Conservation (phyloP, 2,888 invertebrate species). For the Xanthia togata region DNA sequence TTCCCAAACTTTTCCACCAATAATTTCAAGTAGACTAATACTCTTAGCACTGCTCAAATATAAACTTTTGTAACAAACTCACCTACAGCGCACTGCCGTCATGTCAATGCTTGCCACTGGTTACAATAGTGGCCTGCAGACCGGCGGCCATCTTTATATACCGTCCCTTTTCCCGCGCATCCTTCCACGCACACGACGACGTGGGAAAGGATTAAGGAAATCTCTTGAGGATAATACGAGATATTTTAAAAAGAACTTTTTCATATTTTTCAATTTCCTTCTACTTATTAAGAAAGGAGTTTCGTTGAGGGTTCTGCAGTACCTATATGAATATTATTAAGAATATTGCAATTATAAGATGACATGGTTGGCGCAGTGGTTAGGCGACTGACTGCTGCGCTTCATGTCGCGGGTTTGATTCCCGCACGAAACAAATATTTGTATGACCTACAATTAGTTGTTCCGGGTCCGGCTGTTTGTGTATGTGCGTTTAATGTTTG, state of each 20-base stretch:
- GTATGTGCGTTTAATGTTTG: no score
- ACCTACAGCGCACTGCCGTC: constrained; percentile 62
- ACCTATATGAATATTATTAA: neutral
- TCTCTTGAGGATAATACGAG: constrained; percentile 38
- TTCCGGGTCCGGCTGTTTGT: no score
- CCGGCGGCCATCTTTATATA: constrained; percentile 60
- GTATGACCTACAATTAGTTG: no score
- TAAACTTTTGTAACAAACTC: constrained; percentile 33
- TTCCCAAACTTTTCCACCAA: neutral
- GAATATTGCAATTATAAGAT: neutral
- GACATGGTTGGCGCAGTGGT: no score
- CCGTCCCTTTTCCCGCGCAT: constrained; percentile 46
- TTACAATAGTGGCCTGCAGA: constrained; percentile 48
- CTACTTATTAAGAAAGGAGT: neutral
- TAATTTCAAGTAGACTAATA: neutral
- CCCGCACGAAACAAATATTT: no score
- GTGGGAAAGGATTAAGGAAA: constrained; percentile 50
- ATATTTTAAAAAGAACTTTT: constrained; percentile 42
- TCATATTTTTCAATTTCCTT: constrained; percentile 57
- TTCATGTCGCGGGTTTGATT: no score
- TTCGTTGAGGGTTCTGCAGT: constrained; percentile 1
- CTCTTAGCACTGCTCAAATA: no score
- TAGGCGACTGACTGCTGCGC: no score
- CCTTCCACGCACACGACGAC: constrained; percentile 54
- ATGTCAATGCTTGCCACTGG: constrained; percentile 51